Base-by-base conservation (phyloP, 2,888 invertebrate species). In the Mythimna pallens region DNA sequence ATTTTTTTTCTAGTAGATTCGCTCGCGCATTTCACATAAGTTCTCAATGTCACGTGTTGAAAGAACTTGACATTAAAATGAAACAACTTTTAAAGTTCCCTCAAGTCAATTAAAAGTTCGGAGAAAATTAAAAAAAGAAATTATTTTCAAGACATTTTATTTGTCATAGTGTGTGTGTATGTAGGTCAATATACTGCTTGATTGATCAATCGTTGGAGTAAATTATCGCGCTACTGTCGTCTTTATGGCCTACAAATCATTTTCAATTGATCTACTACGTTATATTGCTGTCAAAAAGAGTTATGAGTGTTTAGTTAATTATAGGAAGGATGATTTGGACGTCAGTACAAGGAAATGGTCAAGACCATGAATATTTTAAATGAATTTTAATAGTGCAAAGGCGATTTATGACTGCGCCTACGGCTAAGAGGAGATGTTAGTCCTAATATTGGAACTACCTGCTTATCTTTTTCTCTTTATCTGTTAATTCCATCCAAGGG, bases 41-140 rank as follows among this genome's bases (percentile, higher is more conserved):
- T 71, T 47, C n/a, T 65, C 30, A 82, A 79, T 66, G 66, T 80
- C 76, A 76, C 54, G 69, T 71, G 78, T 52, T 78, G n/a, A 59
- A 36, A 58, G 67, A 66, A 63, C 50, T 69, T 81, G 69, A 74
- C 76, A 69, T 67, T 25, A 65, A 73, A 78, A 78, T 82, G 83
- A 86, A 78, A 75, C 54, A 81, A 77, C 59, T 80, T 71, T 10
- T n/a, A 64, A 70, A 87, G 80, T 88, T 87, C 84, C 81, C 80
- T 82, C 78, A 79, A 83, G 73, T 73, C 84, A 85, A 84, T 88
- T 82, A 82, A 80, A 83, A 87, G 80, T 83, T 84, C 47, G 73
- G 70, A 72, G 55, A 63, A 81, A 83, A 80, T 69, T 65, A 63
- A 70, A 85, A n/a, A 77, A 73, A 81, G 64, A 69, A 80, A 78